Evolutionary conservation across 2,113 vertebrate genomes (phyloP), one percentile per base, ranked within the genome.

Genomic region (Corythoichthys intestinalis): DNA sequence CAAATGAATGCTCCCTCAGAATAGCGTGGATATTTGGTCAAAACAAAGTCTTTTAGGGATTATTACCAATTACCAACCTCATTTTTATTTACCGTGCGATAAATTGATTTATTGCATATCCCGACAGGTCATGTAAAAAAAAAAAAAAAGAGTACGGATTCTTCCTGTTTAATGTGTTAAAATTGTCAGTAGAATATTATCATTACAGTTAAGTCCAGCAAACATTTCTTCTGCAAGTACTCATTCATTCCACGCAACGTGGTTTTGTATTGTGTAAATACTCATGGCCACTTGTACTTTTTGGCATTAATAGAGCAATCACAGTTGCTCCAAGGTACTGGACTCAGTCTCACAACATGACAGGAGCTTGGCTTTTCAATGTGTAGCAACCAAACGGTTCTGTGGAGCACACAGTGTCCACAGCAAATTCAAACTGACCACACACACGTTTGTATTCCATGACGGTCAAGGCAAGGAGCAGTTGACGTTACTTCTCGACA

Each of bases 251-350:
- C 61, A 63, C 61, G 47, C 41, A 47, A 2, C 47, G 59, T 20
- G 61, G 41, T 63, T 63, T 63, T 63, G 41, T 47, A 63, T 63
- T 63, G 61, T 63, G 47, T 20, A 63, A 63, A 63, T 63, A 48
- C 47, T 20, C 44, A 63, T 8, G 20, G 61, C 39, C 61, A 46
- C 61, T 63, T 58, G 56, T 63, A 34, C 44, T 47, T 47, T 63
- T 63, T 63, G 61, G 61, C 61, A 20, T 44, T 62, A 28, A 46
- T 28, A 39, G 38, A 5, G 39, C 9, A 38, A 20, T 44, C 15
- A 4, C 9, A 7, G 11, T 63, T 34, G 20, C 9, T 63, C 61
- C 61, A 63, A 63, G 44, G 28, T 47, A 47, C 61, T 63, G 61
- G 20, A 47, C 61, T 41, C 59, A 47, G 61, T 47, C 20, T 63